Percentiles rank a stretch among this genome's conserved stretches.
phyloP scores from a whole-genome alignment of 1,140 invertebrate species.

The Coenobita brevimanus region DNA sequence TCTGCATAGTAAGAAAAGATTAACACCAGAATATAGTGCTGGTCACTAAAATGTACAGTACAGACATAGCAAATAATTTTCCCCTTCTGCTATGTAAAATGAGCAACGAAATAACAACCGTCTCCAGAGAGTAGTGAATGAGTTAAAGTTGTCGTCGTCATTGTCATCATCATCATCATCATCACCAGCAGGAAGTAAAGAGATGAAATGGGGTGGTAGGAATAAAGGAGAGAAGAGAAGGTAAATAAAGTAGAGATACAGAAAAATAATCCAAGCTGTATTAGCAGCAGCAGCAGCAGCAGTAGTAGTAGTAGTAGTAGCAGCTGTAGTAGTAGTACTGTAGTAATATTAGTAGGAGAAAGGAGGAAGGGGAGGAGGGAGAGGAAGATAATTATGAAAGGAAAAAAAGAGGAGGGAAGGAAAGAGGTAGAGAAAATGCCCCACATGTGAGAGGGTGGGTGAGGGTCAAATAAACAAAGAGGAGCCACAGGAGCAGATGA shows the following conservation, averaged over 20 bases:
- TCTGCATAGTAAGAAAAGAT: not conserved
- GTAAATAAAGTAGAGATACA: not conserved
- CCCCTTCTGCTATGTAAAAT: too few relatives aligned
- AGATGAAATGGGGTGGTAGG: not conserved
- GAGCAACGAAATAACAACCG: too few relatives aligned
- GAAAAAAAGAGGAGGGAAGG: not conserved
- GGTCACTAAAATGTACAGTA: not conserved
- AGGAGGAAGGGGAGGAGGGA: not conserved
- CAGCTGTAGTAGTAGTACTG: slow-evolving; percentile 11
- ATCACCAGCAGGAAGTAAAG: too few relatives aligned
- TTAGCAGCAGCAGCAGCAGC: not conserved
- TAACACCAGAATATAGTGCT: not conserved
- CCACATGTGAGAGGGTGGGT: not conserved
- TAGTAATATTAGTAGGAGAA: not conserved
- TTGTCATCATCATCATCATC: too few relatives aligned
- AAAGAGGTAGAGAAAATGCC: not conserved
- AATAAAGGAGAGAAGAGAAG: not conserved
- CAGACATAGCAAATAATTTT: not conserved
- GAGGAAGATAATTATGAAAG: not conserved
- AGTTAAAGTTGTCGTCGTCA: too few relatives aligned
- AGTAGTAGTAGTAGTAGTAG: slow-evolving; percentile 24
- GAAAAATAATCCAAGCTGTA: not conserved
- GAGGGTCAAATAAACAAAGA: not conserved
- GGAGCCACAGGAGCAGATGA: not conserved
- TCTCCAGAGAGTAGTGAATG: too few relatives aligned